phyloP scores from a whole-genome alignment of 2,113 vertebrate species.

The Sinosuthora webbiana region DNA sequence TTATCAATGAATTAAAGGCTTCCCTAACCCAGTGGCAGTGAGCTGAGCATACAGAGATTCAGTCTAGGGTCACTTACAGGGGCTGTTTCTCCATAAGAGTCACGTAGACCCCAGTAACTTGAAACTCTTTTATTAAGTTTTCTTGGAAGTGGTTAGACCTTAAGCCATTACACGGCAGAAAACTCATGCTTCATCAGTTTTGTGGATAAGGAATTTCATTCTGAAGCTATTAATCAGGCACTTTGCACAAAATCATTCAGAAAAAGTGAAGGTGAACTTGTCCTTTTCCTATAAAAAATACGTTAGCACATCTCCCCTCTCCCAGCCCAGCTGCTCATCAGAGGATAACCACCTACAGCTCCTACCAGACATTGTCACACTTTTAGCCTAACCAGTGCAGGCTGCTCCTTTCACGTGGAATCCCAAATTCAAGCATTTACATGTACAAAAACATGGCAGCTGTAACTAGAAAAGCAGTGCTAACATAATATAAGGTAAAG shows the following conservation, averaged over 20 bases:
- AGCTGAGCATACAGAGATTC: neutral
- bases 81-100: neutral
- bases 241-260: conserved; percentile 19
- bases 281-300: neutral
- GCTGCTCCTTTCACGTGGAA: neutral
- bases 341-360: neutral
- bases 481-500: neutral
- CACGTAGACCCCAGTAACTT: neutral
- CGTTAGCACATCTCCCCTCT: neutral
- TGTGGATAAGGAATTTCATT: conserved; percentile 23
- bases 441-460: neutral
- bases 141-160: conserved; percentile 18
- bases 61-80: neutral
- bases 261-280: conserved; percentile 29
- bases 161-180: conserved; percentile 4
- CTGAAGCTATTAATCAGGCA: conserved; percentile 29
- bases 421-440: neutral
- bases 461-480: neutral
- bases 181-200: conserved; percentile 48
- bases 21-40: neutral
- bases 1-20: neutral
- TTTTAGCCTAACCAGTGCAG: neutral
- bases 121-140: neutral
- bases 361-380: neutral
- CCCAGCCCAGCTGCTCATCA: neutral